phyloP scores from a whole-genome alignment of 2,113 vertebrate species.

The Marcusenius ussheri region DNA sequence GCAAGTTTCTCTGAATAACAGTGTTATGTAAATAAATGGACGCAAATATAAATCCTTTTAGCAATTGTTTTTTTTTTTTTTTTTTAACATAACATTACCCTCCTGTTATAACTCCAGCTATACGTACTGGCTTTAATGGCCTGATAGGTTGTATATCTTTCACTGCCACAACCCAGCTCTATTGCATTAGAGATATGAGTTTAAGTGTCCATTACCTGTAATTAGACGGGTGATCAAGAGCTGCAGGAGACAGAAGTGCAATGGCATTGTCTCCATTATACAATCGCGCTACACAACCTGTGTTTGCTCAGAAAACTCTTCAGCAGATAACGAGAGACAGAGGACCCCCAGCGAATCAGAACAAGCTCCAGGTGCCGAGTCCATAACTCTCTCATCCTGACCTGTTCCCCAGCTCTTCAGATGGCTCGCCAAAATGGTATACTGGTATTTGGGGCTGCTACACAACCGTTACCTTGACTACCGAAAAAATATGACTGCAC shows the following conservation, averaged over 20 bases:
- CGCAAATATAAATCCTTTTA: not conserved
- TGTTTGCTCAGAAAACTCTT: conserved; percentile 37
- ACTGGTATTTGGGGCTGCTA: not conserved
- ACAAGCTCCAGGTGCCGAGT: not conserved
- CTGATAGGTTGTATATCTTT: conserved; percentile 22
- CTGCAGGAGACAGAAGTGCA: not conserved
- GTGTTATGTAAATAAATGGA: not conserved
- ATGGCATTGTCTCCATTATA: not conserved
- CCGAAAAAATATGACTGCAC: not conserved
- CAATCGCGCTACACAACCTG: conserved; percentile 20
- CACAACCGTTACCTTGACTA: not conserved
- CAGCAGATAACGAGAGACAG: not conserved
- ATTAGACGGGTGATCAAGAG: conserved; percentile 41
- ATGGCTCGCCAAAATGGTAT: not conserved
- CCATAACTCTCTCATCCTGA: not conserved
- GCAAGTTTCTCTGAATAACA: not conserved
- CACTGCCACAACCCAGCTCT: conserved; percentile 36
- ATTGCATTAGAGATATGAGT: conserved; percentile 40
- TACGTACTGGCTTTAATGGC: conserved; percentile 7
- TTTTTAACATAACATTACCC: not conserved
- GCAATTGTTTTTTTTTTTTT: not conserved
- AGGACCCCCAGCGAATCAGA: not conserved
- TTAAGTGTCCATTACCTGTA: conserved; percentile 51
- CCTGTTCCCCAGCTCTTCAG: not conserved
- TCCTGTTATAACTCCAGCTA: not conserved